Evolutionary conservation across 2,888 invertebrate species (phyloP), one percentile per base, ranked within the genome.

Genomic region (Artemia sp.): DNA sequence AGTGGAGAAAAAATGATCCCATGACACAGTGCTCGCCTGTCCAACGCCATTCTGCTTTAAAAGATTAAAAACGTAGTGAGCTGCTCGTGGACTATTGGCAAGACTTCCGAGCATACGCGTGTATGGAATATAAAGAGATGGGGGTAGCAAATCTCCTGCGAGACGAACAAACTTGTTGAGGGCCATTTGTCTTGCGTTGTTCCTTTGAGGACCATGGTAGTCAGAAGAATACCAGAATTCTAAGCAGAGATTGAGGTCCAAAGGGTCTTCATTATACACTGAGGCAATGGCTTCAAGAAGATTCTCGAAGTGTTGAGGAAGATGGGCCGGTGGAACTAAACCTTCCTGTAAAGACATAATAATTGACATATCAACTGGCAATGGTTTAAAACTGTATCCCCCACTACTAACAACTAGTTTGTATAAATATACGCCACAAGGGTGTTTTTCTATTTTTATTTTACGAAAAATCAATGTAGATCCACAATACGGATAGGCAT

Each of bases 161-260:
- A 90, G 82, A 0, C 91, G 85, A 52, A 95, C 86, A 79, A 96
- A 94, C 81, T 94, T 95, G 80, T 88, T 90, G 58, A 96, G 80
- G 0, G 89, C 86, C 8, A 89, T 87, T 70, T 89, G 85, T 11
- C 69, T 66, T 66, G 69, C 70, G 14, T 72, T 74, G 12, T 72
- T 72, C 11, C 70, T 69, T 10, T 73, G 72, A 73, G 73, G 78
- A 67, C 73, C 79, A 76, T 76, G 80, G 74, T 75, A 80, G 78
- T 83, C 83, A 70, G 81, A 79, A 2, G 86, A 85, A 75, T 83
- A 84, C 94, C 94, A 95, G 80, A 87, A 94, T 75, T 91, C 90
- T 75, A 86, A 79, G 12, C 87, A 85, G 69, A 92, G 82, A 14
- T 86, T 84, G 51, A 86, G 78, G 64, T 83, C 80, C 1, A 85